These are phyloP conservation scores for Brachionus calyciflorus DNA, from an alignment of 1,140 invertebrate species.

Conservation along the genomic window DNA sequence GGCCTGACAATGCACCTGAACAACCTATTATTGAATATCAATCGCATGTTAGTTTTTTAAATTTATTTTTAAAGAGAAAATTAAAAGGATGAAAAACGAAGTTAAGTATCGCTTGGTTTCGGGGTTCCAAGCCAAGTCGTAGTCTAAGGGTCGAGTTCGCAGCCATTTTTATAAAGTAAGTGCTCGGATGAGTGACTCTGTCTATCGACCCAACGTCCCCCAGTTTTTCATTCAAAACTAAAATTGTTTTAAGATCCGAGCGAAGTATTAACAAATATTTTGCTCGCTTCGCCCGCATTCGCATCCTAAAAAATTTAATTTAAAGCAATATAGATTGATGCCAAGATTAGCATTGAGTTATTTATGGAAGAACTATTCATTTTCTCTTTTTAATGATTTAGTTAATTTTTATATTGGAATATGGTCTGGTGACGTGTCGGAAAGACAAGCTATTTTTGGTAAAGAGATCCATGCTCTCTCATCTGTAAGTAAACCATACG, in stretches of 20 bases:
- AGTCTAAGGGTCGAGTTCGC: too few species aligned
- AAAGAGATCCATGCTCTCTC: conserved; percentile 86
- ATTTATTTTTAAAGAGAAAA: too few species aligned
- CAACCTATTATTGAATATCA: conserved; percentile 44
- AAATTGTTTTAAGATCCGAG: too few species aligned
- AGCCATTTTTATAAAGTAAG: too few species aligned
- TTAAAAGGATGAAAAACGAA: too few species aligned
- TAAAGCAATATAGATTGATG: conserved; percentile 73
- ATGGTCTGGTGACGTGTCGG: conserved; percentile 58
- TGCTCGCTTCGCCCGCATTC: too few species aligned
- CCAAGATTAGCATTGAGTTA: conserved; percentile 80
- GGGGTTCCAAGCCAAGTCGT: too few species aligned
- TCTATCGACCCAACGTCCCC: too few species aligned
- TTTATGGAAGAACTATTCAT: conserved; percentile 71
- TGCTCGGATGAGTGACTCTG: too few species aligned
- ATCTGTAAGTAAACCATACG: conserved; percentile 81
- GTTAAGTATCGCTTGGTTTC: too few species aligned
- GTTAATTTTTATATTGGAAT: conserved; percentile 63
- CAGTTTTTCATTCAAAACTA: too few species aligned
- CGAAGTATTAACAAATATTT: not conserved
- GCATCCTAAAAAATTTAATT: too few species aligned
- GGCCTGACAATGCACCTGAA: conserved; percentile 64
- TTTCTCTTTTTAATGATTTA: conserved; percentile 65
- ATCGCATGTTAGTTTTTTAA: conserved; percentile 38
- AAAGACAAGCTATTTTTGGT: conserved; percentile 66